phyloP scores from a whole-genome alignment of 2,888 invertebrate genomes.

The Drosophila phalerata region DNA sequence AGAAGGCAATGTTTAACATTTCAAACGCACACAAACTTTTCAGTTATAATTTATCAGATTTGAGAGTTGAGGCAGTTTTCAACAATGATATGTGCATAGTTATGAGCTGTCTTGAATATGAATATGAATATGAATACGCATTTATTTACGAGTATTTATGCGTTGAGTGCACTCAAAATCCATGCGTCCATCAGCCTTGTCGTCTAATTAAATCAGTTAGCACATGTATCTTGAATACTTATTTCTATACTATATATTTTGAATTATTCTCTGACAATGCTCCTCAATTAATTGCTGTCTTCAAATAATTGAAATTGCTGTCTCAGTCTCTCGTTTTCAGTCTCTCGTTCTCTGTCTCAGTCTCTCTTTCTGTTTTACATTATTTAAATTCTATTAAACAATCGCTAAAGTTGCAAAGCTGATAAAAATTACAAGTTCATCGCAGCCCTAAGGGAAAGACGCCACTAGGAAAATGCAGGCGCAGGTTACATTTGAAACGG shows the following conservation, averaged over 20 bases:
- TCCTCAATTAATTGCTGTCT: conserved; percentile 16
- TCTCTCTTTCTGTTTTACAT: neutral
- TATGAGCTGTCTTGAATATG: conserved; percentile 40
- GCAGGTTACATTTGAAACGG: conserved; percentile 24
- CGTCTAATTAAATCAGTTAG: conserved; percentile 31
- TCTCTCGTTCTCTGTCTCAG: neutral
- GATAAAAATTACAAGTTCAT: conserved; percentile 35
- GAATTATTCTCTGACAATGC: conserved; percentile 18
- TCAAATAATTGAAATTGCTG: neutral
- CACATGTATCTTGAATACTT: conserved; percentile 2
- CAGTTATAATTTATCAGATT: conserved; percentile 73
- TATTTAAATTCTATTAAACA: neutral
- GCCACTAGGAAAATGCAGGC: neutral
- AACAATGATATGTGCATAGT: conserved; percentile 65
- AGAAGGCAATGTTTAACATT: conserved; percentile 25
- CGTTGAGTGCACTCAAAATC: conserved; percentile 7
- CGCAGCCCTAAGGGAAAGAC: neutral
- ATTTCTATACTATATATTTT: neutral
- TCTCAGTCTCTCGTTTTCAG: neutral
- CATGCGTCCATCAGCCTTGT: conserved; percentile 3
- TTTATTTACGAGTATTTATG: neutral
- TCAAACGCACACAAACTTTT: conserved; percentile 40
- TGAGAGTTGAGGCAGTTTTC: conserved; percentile 62
- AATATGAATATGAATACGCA: conserved; percentile 1
- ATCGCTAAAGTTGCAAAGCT: conserved; percentile 12